Evolutionary conservation across 2,797 vertebrate species (phyloP).

Genomic region (Gorsachius magnificus): DNA sequence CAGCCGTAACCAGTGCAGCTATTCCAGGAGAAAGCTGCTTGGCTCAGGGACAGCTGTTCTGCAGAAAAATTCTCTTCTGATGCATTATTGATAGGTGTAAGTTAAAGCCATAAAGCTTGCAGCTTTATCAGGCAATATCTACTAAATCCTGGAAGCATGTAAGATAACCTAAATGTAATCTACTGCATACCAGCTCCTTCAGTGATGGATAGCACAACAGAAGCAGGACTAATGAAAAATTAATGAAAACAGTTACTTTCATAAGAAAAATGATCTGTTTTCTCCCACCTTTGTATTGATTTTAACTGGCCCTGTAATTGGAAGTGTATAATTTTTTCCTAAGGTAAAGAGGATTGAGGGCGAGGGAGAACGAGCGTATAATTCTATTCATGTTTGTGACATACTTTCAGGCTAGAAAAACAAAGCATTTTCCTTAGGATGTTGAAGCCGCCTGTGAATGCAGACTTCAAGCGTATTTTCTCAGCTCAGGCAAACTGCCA

Average conservation of each 20-base stretch:
- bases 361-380: conserved; percentile 15
- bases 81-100: conserved; percentile 73
- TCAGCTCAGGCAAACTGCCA: conserved; percentile 59
- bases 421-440: conserved; percentile 54
- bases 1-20: background rate
- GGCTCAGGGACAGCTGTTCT: conserved; percentile 45
- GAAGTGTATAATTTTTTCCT: conserved; percentile 75
- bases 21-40: conserved; percentile 44
- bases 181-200: conserved; percentile 56
- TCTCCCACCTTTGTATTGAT: conserved; percentile 76
- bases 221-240: conserved; percentile 76
- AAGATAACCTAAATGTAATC: conserved; percentile 61
- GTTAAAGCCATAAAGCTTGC: conserved; percentile 53
- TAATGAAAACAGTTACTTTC: conserved; percentile 77
- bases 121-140: conserved; percentile 64
- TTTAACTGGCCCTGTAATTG: conserved; percentile 76
- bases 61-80: conserved; percentile 62
- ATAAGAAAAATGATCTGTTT: conserved; percentile 77
- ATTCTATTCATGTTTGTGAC: conserved; percentile 47
- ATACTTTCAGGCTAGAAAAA: conserved; percentile 52
- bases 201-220: conserved; percentile 72
- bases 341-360: conserved; percentile 66
- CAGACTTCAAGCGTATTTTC: conserved; percentile 43
- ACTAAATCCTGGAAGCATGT: conserved; percentile 55
- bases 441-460: conserved; percentile 27